These are phyloP conservation scores for Adineta ricciae DNA, from an alignment of 2,888 invertebrate genomes.

Conservation along the genomic window DNA sequence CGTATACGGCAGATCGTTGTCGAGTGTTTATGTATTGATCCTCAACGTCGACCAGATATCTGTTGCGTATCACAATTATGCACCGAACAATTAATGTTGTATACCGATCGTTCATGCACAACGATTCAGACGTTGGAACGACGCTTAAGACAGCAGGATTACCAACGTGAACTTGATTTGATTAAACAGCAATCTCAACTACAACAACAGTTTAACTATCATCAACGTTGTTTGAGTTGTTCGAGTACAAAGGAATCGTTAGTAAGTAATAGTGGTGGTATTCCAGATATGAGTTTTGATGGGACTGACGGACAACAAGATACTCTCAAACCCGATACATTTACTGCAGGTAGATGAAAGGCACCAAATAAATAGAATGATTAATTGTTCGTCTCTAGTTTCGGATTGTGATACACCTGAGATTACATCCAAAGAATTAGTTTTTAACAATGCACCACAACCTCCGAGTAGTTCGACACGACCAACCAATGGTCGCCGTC, in stretches of 20 bases:
- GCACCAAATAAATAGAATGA: background rate
- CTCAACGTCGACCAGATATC: background rate
- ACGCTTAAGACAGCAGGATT: slow-evolving; percentile 18
- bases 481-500: background rate
- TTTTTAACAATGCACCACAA: background rate
- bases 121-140: slow-evolving; percentile 4
- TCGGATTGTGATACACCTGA: slow-evolving; percentile 11
- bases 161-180: background rate
- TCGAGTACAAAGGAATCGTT: slow-evolving; percentile 9
- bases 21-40: slow-evolving; percentile 9
- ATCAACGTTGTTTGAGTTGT: background rate
- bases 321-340: background rate
- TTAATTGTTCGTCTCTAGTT: background rate
- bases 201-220: background rate
- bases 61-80: background rate
- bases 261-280: background rate
- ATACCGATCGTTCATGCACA: slow-evolving; percentile 19
- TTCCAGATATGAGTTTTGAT: slow-evolving; percentile 10
- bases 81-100: background rate
- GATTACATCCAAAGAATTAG: background rate
- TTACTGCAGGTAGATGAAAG: background rate
- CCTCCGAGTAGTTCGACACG: background rate
- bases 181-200: background rate
- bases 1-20: slow-evolving; percentile 10
- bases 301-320: background rate